Percentiles rank a stretch among this genome's conserved stretches.
These are phyloP conservation scores for Turritopsis dohrnii DNA, from an alignment of 30 jellyfish, hydroid and myxozoan genomes.

Conservation along the genomic window DNA sequence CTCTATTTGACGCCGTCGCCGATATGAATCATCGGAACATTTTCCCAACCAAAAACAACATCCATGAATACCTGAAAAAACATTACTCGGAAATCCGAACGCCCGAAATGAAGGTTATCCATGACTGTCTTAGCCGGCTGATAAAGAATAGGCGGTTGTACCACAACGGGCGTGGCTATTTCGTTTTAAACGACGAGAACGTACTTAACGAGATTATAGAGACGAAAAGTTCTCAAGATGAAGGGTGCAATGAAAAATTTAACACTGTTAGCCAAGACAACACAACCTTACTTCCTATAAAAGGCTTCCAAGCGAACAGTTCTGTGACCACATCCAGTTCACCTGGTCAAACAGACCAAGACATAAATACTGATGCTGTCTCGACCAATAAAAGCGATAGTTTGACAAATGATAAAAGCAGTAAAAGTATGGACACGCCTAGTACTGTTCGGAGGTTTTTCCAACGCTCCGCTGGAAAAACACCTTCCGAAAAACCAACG, in stretches of 20 bases:
- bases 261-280: background rate
- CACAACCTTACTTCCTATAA: background rate
- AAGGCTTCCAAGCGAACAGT: background rate
- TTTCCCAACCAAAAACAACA: constrained; percentile 53
- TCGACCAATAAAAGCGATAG: background rate
- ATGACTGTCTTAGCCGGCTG: constrained; percentile 58
- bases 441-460: background rate
- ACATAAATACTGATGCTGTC: background rate
- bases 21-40: constrained; percentile 65
- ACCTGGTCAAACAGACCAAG: constrained; percentile 19
- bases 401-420: background rate
- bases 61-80: constrained; percentile 46
- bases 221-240: constrained; percentile 11
- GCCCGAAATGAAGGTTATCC: constrained; percentile 55
- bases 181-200: constrained; percentile 51
- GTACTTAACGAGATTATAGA: constrained; percentile 33
- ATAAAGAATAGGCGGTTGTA: constrained; percentile 50
- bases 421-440: background rate
- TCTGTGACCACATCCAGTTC: constrained; percentile 12
- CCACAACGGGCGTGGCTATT: constrained; percentile 80
- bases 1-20: constrained; percentile 53
- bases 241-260: background rate
- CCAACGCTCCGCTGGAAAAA: background rate
- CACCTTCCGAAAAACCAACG: constrained; percentile 6
- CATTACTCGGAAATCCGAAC: constrained; percentile 52